phyloP scores from a whole-genome alignment of 2,888 invertebrate genomes.

The Griposia aprilina region DNA sequence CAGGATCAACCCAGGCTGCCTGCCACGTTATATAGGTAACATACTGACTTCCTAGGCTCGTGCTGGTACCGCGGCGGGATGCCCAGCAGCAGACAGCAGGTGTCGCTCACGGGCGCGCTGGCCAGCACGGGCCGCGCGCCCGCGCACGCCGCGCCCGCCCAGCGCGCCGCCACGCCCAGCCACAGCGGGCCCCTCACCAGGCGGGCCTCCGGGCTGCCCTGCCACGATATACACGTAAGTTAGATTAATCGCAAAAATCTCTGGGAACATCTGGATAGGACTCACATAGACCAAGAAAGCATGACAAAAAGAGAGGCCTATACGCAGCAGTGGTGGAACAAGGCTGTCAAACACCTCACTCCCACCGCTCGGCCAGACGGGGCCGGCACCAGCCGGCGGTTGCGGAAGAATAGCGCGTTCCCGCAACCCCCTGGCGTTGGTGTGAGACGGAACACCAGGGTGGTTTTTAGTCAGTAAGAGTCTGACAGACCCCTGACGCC shows the following conservation, averaged over 20 bases:
- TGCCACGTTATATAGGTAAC: too few relatives aligned
- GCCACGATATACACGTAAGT: too few relatives aligned
- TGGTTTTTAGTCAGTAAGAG: too few relatives aligned
- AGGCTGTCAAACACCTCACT: too few relatives aligned
- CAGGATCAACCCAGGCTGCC: too few relatives aligned
- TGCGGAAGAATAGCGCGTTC: too few relatives aligned
- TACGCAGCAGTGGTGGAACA: neutral
- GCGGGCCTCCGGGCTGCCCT: slow-evolving; percentile 79
- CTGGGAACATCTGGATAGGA: neutral
- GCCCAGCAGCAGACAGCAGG: neutral
- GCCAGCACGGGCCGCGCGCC: slow-evolving; percentile 66
- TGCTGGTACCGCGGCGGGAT: slow-evolving; percentile 9
- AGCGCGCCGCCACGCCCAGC: slow-evolving; percentile 85
- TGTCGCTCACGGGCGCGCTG: neutral
- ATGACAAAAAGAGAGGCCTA: neutral
- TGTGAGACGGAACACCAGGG: too few relatives aligned
- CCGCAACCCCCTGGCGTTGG: too few relatives aligned
- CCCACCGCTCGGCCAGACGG: too few relatives aligned
- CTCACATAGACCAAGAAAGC: neutral
- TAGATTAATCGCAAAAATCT: neutral
- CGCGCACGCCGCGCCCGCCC: slow-evolving; percentile 71
- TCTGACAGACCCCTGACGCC: too few relatives aligned
- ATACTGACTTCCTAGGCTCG: slow-evolving; percentile 1
- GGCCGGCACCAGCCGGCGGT: too few relatives aligned
- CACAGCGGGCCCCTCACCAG: slow-evolving; percentile 80